Evolutionary conservation across 2,113 vertebrate genomes (phyloP), one percentile per base, ranked within the genome.

Genomic region (Sinocyclocheilus rhinocerous): DNA sequence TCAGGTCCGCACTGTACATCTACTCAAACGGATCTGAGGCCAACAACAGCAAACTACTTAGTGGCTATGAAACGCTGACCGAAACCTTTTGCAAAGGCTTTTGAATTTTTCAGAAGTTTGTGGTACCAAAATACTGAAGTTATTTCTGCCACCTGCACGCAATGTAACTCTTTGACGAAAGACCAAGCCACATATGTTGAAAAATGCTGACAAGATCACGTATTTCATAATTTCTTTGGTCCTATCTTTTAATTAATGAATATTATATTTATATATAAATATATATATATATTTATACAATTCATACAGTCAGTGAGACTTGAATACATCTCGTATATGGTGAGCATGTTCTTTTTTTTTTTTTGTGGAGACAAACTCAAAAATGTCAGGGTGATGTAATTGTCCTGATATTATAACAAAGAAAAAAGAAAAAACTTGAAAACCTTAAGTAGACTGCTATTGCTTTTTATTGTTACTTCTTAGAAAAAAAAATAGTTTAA

Each of bases 61-160:
- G 13, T 45, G 39, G 36, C 79, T 45, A 26, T 81, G n/a, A 67
- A 67, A 81, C n/a, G 79, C 79, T 65, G 79, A 65, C 78, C 7
- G 59, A 79, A 79, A 57, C 24, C 24, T 29, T 77, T 77, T 77
- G 4, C 72, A 52, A 52, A 52, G 78, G 61, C 61, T 82, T 82
- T 29, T 82, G 8, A 82, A 81, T 81, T 65, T 81, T 81, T 65
- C 79, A 81, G 20, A 61, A 42, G 79, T 81, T 26, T 45, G 22
- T 48, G 79, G 36, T 24, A 81, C n/a, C 22, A 48, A 81, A 81
- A 81, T 81, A 81, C 36, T 39, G 18, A n/a, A 33, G 20, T 42
- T 80, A 80, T 80, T 80, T 24, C 55, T 39, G 55, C 20, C 9
- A 8, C 1, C 59, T 48, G n/a, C 59, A 45, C 18, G 39, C 45